phyloP scores from a whole-genome alignment of 2,888 invertebrate genomes.

The Pristionchus exspectatus region DNA sequence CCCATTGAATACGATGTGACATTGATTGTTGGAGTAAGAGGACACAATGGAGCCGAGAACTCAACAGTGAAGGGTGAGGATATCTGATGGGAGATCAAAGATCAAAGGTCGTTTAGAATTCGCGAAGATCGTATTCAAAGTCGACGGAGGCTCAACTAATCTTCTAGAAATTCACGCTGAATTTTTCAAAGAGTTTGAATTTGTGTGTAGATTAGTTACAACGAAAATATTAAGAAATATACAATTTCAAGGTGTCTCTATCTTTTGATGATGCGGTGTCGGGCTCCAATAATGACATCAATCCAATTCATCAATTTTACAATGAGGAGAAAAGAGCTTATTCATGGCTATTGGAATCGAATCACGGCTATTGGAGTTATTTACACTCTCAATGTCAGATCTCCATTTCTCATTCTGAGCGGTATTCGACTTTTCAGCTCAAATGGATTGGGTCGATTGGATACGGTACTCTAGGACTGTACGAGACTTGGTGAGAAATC shows the following conservation, averaged over 20 bases:
- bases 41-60: background rate
- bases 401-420: background rate
- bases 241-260: background rate
- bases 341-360: background rate
- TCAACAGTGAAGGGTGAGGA: background rate
- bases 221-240: background rate
- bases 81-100: background rate
- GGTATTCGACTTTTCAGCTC: background rate
- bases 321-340: conserved; percentile 1
- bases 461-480: background rate
- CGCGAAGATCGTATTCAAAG: background rate
- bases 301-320: background rate
- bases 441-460: background rate
- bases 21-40: background rate
- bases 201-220: background rate
- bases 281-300: background rate
- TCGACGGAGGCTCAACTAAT: background rate
- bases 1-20: background rate
- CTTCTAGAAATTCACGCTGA: background rate
- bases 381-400: background rate
- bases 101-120: background rate
- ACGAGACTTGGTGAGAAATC: conserved; percentile 5
- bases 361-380: background rate
- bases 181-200: background rate
- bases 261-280: background rate